Base-by-base conservation (phyloP, 2,888 invertebrate genomes). In the Tanytarsus gracilentus region DNA sequence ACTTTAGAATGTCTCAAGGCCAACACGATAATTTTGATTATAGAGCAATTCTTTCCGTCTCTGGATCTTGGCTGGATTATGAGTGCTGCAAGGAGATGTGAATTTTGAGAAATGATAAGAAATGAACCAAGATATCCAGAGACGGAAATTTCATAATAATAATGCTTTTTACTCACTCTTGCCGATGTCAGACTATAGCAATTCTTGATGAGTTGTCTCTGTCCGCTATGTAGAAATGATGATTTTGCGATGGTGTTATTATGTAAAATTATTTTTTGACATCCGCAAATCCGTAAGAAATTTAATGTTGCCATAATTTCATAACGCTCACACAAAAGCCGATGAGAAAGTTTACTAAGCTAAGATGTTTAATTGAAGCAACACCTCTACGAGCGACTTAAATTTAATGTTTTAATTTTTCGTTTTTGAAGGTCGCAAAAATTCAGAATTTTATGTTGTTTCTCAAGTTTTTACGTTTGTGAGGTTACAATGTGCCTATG, bases 261-360 rank as follows among this genome's bases (percentile, higher is more conserved):
- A 44, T 44, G 21, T 44, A 44, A 44, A 44, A 44, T 44, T 44
- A 44, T 44, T 44, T 23, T 44, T 44, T 44, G 44, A 9, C 44
- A 44, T 44, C 44, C 44, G 23, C 18, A 44, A 44, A 44, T 18
- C 23, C 23, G 18, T 8, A 44, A 11, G 23, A 23, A 44, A 23
- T 44, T 44, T 18, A 44, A 44, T 18, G 23, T 44, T 44, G 44
- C 44, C 44, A 44, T 44, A 16, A 9, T 44, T 44, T 18, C 18
- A 44, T 18, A 18, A 18, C 7, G 18, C 11, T 18, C 44, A 44
- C 44, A 11, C 8, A 1, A 11, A 18, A n/a, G n/a, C n/a, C n/a
- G n/a, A n/a, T n/a, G n/a, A n/a, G n/a, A n/a, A n/a, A n/a, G n/a
- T n/a, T n/a, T n/a, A n/a, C n/a, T n/a, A n/a, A n/a, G n/a, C n/a